phyloP scores from a whole-genome alignment of 2,888 invertebrate species.

The Arenicola marina region DNA sequence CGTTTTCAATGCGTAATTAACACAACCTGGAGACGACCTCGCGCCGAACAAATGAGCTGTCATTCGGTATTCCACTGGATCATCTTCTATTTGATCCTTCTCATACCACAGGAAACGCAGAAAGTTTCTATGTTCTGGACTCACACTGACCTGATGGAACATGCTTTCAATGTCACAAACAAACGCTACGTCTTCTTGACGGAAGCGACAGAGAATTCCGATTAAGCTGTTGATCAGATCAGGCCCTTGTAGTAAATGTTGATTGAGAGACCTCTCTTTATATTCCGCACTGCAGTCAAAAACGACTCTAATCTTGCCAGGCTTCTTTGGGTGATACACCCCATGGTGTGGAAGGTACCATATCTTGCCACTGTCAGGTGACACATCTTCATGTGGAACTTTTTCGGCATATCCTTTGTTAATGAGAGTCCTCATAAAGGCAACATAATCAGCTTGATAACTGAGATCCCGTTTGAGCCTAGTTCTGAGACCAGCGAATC shows the following conservation, averaged over 20 bases:
- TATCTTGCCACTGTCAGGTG: no score
- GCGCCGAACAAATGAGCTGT: constrained; percentile 5
- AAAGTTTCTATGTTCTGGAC: background rate
- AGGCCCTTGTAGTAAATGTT: constrained; percentile 3
- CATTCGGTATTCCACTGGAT: constrained; percentile 2
- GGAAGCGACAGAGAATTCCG: background rate
- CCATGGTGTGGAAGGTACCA: constrained; percentile 11
- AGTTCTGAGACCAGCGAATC: no score
- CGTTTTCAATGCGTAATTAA: background rate
- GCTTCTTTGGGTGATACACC: background rate
- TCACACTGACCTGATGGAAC: constrained; percentile 7
- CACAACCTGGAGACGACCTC: background rate
- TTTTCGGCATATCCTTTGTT: no score
- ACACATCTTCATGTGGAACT: no score
- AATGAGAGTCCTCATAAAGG: no score
- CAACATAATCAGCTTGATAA: no score
- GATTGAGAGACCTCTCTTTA: background rate
- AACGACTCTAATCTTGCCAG: background rate
- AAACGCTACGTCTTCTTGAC: constrained; percentile 7
- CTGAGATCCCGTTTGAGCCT: no score
- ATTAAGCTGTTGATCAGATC: constrained; percentile 5
- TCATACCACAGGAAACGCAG: constrained; percentile 9
- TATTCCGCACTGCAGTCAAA: constrained; percentile 5
- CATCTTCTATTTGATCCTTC: background rate
- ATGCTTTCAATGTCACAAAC: constrained; percentile 5